Evolutionary conservation across 2,113 vertebrate genomes (phyloP).

Genomic region (Paradoxurus hermaphroditus): DNA sequence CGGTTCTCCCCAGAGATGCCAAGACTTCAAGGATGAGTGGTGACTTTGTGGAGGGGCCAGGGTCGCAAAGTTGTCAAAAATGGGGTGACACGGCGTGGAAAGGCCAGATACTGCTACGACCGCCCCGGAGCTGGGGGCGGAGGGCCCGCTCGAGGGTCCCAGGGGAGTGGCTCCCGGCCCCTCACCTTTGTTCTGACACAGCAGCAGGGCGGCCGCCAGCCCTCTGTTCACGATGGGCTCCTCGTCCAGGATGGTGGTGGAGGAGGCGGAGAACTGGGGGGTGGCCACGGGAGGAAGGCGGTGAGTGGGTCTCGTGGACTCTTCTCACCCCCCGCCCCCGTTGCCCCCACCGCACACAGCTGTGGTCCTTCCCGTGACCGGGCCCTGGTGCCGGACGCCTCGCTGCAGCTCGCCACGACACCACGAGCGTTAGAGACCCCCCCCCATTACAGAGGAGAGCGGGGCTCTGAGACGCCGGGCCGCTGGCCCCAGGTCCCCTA

Average conservation of each 20-base stretch:
- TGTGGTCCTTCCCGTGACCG: accelerated
- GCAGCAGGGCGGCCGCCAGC: slow-evolving; percentile 86
- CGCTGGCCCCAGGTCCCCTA: not conserved
- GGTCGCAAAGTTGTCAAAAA: not conserved
- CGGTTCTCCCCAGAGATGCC: too few relatives aligned
- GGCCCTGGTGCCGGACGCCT: accelerated
- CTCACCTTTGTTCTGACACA: slow-evolving; percentile 93
- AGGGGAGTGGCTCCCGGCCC: not conserved
- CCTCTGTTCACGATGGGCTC: slow-evolving; percentile 94
- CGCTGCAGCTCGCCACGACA: accelerated
- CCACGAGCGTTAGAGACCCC: accelerated
- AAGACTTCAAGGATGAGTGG: not conserved
- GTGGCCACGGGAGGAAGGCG: accelerated
- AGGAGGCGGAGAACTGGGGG: slow-evolving; percentile 87
- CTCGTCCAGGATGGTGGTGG: slow-evolving; percentile 93
- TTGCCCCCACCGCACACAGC: not conserved
- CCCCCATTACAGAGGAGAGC: accelerated
- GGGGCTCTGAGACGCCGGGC: not conserved
- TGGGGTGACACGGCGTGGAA: not conserved
- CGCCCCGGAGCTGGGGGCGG: too few relatives aligned
- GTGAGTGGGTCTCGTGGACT: not conserved
- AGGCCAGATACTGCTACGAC: accelerated
- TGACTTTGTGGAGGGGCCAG: not conserved
- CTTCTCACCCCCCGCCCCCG: not conserved
- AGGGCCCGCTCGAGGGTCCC: not conserved